Evolutionary conservation across 2,113 vertebrate genomes (phyloP), one percentile per base, ranked within the genome.

Genomic region (Felis chaus): DNA sequence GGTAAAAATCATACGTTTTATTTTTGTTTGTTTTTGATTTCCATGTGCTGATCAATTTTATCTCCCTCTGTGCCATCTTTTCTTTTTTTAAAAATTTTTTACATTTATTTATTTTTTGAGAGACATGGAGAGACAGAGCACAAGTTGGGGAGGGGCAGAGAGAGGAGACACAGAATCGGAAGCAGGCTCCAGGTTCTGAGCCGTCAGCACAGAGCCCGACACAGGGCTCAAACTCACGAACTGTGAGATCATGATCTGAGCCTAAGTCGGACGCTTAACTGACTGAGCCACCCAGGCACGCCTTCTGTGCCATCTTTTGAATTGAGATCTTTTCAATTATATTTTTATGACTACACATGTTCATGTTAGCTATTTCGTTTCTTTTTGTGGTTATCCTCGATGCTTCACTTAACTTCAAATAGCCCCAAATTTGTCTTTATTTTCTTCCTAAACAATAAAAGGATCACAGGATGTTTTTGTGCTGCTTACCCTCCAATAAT

Each of bases 401-500:
- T 27, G 25, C 92, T 92, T 92, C 55, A 69, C 66, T 95, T 89
- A 93, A 76, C 29, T 87, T 73, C 45, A 91, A 92, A 84, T 39
- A 68, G 82, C 45, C 5, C 68, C 18, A 76, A 95, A 5, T 14
- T 95, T 76, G 39, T 73, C 15, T 48, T 68, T 55, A 25, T 81
- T 33, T 33, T 63, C 11, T 81, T 95, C 18, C 76, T 81, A 5
- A 74, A 89, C 27, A 69, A 86, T 76, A 80, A 55, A 73, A 68
- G 8, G 66, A 71, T 53, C 18, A 74, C 63, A 76, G 31, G 55
- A 57, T 73, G 13, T 41, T 91, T 89, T 89, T 53, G 13, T 63
- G 48, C 50, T 82, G 21, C 11, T 55, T 80, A 50, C 5, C 36
- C 33, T 95, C 29, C 45, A 85, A 23, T 68, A 68, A 71, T 81